Evolutionary conservation across 2,888 invertebrate species (phyloP).

Genomic region (Chrysotoxum bicinctum): DNA sequence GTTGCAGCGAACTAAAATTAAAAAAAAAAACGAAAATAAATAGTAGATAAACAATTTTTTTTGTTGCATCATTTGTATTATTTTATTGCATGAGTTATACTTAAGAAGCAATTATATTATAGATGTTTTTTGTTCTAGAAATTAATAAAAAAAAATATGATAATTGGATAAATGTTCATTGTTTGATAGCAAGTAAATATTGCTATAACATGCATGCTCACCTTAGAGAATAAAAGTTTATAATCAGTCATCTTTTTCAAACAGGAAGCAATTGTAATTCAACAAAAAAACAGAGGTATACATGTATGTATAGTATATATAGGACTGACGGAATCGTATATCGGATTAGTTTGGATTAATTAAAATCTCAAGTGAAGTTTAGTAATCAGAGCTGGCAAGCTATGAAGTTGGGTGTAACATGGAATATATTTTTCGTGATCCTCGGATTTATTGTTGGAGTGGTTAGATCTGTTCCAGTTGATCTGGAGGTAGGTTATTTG

Average conservation of each 20-base stretch:
- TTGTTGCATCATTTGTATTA: not conserved
- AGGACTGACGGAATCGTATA: not conserved
- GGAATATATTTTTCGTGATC: not conserved
- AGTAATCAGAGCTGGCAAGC: not conserved
- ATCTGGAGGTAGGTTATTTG: constrained; percentile 16
- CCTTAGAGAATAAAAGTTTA: not conserved
- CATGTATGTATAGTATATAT: constrained; percentile 18
- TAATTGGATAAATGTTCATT: constrained; percentile 13
- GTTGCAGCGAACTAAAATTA: constrained; percentile 42
- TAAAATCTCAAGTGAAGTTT: not conserved
- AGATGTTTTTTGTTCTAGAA: not conserved
- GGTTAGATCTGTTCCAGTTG: constrained; percentile 10
- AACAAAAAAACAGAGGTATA: not conserved
- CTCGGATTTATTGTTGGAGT: constrained; percentile 23
- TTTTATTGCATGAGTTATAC: constrained; percentile 15
- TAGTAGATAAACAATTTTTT: not conserved
- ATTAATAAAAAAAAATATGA: constrained; percentile 6
- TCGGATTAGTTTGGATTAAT: constrained; percentile 20
- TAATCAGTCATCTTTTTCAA: not conserved
- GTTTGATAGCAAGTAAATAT: not conserved
- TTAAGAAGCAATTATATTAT: not conserved
- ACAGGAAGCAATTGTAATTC: not conserved
- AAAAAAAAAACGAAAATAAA: not conserved
- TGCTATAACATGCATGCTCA: not conserved
- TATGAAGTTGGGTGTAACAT: constrained; percentile 4